Conservation (phyloP, 2,888 invertebrate genomes). For the Ferdinandea cuprea region DNA sequence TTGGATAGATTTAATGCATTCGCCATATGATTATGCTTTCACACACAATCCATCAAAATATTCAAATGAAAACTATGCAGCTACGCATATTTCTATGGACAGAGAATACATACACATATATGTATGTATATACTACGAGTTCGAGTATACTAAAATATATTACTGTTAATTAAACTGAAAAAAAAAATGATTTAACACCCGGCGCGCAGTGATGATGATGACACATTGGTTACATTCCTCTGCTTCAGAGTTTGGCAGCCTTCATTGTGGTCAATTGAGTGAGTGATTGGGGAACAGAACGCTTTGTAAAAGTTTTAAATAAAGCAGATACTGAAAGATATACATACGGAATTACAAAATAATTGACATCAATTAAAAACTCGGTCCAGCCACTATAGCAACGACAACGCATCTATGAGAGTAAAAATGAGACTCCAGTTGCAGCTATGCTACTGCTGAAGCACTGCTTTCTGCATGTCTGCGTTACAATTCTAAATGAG, state of each 20-base stretch:
- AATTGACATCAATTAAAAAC: slow-evolving; percentile 73
- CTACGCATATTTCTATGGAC: background rate
- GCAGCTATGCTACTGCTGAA: background rate
- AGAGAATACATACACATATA: too few species aligned
- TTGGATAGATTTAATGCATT: slow-evolving; percentile 43
- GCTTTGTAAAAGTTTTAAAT: slow-evolving; percentile 18
- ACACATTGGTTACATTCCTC: slow-evolving; percentile 38
- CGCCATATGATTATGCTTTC: slow-evolving; percentile 39
- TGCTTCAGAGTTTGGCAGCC: slow-evolving; percentile 14
- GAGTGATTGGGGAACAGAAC: slow-evolving; percentile 55
- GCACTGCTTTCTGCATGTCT: background rate
- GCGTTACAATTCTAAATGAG: slow-evolving; percentile 50
- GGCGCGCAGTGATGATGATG: slow-evolving; percentile 29
- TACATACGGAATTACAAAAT: slow-evolving; percentile 65
- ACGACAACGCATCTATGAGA: slow-evolving; percentile 20
- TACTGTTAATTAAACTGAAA: slow-evolving; percentile 41
- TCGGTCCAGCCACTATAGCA: slow-evolving; percentile 32
- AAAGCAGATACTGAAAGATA: slow-evolving; percentile 35
- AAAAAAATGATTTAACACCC: slow-evolving; percentile 52
- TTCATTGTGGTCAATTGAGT: slow-evolving; percentile 64
- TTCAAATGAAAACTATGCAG: slow-evolving; percentile 37
- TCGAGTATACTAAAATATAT: background rate
- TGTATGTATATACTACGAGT: background rate
- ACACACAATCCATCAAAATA: slow-evolving; percentile 54
- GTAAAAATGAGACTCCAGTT: slow-evolving; percentile 3